Conservation (phyloP, 2,888 invertebrate species). For the Galeruca laticollis region DNA sequence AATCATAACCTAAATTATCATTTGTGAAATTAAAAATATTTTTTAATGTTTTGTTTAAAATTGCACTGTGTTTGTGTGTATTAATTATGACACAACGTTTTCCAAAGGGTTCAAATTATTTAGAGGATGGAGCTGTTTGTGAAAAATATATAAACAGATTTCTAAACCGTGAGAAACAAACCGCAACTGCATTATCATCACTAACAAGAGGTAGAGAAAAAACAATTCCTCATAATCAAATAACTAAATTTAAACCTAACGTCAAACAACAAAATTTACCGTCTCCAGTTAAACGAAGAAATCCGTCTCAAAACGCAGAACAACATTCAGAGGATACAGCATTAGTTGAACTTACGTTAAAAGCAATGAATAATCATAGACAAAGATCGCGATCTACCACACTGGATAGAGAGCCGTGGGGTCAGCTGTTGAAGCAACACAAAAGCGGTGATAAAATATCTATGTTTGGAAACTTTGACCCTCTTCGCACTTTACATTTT, state of each 20-base stretch:
- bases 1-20: conserved; percentile 51
- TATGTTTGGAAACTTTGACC: conserved; percentile 62
- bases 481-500: conserved; percentile 64
- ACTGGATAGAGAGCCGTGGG: conserved; percentile 55
- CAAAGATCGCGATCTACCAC: conserved; percentile 52
- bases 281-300: conserved; percentile 34
- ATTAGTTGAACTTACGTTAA: conserved; percentile 54
- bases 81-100: conserved; percentile 45
- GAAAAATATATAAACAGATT: conserved; percentile 50
- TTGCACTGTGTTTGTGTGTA: conserved; percentile 36
- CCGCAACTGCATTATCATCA: conserved; percentile 17
- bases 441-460: conserved; percentile 56
- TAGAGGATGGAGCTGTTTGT: conserved; percentile 44
- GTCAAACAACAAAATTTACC: conserved; percentile 48
- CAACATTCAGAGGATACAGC: conserved; percentile 50
- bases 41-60: conserved; percentile 41
- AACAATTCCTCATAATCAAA: conserved; percentile 37
- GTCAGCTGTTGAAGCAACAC: conserved; percentile 56
- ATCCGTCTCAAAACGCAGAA: conserved; percentile 15
- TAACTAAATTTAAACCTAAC: conserved; percentile 39
- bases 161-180: conserved; percentile 44
- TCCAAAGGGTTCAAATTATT: conserved; percentile 36
- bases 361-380: conserved; percentile 51
- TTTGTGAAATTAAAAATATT: conserved; percentile 29
- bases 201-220: conserved; percentile 38